These are phyloP conservation scores for Ormia ochracea DNA, from an alignment of 2,888 invertebrate species.

Conservation along the genomic window DNA sequence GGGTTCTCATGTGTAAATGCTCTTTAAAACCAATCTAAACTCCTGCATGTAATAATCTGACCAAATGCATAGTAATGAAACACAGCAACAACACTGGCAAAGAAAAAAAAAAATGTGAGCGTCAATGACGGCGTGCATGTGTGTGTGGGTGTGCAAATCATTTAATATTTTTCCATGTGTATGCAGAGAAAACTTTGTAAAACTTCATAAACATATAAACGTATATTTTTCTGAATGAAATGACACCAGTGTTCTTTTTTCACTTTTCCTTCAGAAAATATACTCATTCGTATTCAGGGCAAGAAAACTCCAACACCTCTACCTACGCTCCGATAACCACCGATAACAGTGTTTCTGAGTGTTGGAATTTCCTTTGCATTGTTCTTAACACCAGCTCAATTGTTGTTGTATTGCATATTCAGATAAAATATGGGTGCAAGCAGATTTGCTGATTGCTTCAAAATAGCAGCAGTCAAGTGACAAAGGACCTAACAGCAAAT, in stretches of 20 bases:
- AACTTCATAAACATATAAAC: background rate
- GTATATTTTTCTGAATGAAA: constrained; percentile 41
- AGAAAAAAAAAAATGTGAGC: background rate
- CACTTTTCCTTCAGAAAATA: background rate
- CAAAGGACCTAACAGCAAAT: background rate
- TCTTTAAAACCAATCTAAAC: background rate
- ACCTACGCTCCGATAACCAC: too few species aligned
- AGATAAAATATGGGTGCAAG: background rate
- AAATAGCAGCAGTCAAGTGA: background rate
- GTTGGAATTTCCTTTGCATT: background rate
- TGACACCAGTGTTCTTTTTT: constrained; percentile 39
- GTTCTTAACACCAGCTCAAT: background rate
- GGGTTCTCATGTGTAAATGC: background rate
- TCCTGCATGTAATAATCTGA: constrained; percentile 10
- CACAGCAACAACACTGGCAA: background rate
- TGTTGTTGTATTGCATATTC: background rate
- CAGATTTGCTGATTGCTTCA: background rate
- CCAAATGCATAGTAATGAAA: background rate
- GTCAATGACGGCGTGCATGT: background rate
- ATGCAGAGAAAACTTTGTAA: constrained; percentile 36
- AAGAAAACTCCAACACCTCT: background rate
- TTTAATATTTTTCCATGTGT: background rate
- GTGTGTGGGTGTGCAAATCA: constrained; percentile 7
- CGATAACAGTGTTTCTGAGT: too few species aligned
- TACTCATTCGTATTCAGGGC: background rate